These are phyloP conservation scores for Heliothis virescens DNA, from an alignment of 1,140 invertebrate genomes.

Conservation along the genomic window DNA sequence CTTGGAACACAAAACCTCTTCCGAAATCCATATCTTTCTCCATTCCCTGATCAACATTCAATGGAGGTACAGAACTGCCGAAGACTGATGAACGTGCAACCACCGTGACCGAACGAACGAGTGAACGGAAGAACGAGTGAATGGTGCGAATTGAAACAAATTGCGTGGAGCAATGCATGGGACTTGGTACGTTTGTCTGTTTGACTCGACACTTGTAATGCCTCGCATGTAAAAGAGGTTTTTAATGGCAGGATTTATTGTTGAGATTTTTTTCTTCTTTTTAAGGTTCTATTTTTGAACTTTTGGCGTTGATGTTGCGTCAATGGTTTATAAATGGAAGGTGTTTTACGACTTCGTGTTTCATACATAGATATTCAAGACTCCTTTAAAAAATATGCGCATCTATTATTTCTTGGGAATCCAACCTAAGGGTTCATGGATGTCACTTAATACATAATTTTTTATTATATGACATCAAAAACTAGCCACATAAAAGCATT, in stretches of 20 bases:
- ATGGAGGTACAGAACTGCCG: background rate
- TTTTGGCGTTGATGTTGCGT: background rate
- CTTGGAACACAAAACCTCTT: no score
- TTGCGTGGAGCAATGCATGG: constrained; percentile 48
- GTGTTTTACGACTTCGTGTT: no score
- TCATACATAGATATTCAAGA: no score
- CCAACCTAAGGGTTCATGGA: no score
- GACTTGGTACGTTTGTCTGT: constrained; percentile 34
- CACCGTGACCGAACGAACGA: constrained; percentile 35
- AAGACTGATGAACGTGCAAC: constrained; percentile 34
- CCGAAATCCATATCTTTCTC: background rate
- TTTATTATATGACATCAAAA: no score
- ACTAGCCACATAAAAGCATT: background rate
- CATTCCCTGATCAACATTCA: constrained; percentile 27
- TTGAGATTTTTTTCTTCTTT: background rate
- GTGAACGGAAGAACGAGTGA: constrained; percentile 41
- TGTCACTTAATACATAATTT: no score
- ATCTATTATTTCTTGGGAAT: background rate
- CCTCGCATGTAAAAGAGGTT: constrained; percentile 15
- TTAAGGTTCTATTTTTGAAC: background rate
- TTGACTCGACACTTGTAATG: constrained; percentile 26
- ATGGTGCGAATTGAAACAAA: constrained; percentile 65
- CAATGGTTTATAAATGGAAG: constrained; percentile 24
- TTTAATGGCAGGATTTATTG: constrained; percentile 18
- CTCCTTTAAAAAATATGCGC: background rate